These are phyloP conservation scores for Notarius quadriscutis DNA, from an alignment of 2,113 vertebrate genomes.

Conservation along the genomic window DNA sequence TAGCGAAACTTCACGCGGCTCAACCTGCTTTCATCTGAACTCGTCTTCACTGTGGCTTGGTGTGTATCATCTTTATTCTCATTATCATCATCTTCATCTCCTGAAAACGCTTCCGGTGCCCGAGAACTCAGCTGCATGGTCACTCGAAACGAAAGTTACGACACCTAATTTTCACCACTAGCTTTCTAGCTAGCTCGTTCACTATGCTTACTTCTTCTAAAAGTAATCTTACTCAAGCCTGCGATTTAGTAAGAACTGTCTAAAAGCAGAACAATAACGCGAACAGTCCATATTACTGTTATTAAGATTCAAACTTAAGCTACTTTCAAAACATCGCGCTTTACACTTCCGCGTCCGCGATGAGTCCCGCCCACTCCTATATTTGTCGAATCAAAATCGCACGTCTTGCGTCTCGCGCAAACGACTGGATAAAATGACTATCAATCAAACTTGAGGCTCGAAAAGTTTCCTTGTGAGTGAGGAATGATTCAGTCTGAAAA, in stretches of 20 bases:
- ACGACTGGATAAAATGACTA: constrained; percentile 18
- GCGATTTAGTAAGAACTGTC: neutral
- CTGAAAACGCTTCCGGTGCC: constrained; percentile 15
- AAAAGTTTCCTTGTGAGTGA: neutral
- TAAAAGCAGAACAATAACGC: neutral
- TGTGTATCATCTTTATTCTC: neutral
- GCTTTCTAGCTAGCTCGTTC: neutral
- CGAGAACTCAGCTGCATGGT: neutral
- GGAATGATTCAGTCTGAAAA: constrained; percentile 2
- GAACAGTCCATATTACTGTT: neutral
- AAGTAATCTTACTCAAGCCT: neutral
- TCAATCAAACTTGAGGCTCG: constrained; percentile 19
- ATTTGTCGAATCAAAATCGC: constrained; percentile 10
- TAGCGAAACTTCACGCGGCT: neutral
- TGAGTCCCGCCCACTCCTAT: constrained; percentile 24
- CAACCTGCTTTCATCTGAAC: constrained; percentile 1
- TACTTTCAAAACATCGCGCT: constrained; percentile 52
- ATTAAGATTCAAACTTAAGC: neutral
- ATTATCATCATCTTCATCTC: constrained; percentile 36
- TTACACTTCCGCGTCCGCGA: constrained; percentile 42
- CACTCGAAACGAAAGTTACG: neutral
- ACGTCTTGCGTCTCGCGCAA: neutral
- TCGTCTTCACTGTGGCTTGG: neutral
- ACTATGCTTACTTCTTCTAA: neutral
- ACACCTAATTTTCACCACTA: neutral